Base-by-base conservation (phyloP, 2,888 invertebrate species). In the Tridacna gigas region DNA sequence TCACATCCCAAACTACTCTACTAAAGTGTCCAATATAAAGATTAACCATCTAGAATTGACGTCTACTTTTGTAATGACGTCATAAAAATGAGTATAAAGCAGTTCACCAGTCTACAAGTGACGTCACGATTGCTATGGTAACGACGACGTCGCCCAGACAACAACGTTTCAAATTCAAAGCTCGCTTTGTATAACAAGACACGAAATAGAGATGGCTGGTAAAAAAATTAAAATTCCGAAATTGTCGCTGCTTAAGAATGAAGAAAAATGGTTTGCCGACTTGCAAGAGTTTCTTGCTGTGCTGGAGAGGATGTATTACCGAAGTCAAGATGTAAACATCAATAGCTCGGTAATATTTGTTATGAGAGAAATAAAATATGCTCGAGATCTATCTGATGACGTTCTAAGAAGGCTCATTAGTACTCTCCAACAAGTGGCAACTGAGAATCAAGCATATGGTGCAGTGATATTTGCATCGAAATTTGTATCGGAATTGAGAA, bases 191-290 rank as follows among this genome's bases (percentile, higher is more conserved):
- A 25, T 22, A 9, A 61, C 61, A n/a, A 61, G 25, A n/a, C n/a
- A 61, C 61, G 25, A n/a, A 11, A 61, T 15, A 61, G n/a, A 0
- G 15, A 61, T 61, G 61, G 61, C 61, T 61, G n/a, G n/a, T 0
- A 61, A 22, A 11, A n/a, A 15, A 2, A 61, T 61, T 2, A 61
- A 20, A 11, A 61, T 61, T 61, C 61, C 61, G n/a, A 61, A 61
- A 61, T 61, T 61, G n/a, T 61, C 61, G 11, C 25, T 61, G n/a
- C n/a, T 61, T 15, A 61, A 61, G n/a, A n/a, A 61, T 25, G 61
- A 61, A 61, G n/a, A 61, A n/a, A 61, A 61, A 25, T 15, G 7
- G 25, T 61, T 20, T n/a, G n/a, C 25, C 61, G 61, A 61, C n/a
- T 61, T 61, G 25, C 20, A 25, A 20, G n/a, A n/a, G 66, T 66